Base-by-base conservation (phyloP, 2,888 invertebrate species). In the Volucella bombylans region DNA sequence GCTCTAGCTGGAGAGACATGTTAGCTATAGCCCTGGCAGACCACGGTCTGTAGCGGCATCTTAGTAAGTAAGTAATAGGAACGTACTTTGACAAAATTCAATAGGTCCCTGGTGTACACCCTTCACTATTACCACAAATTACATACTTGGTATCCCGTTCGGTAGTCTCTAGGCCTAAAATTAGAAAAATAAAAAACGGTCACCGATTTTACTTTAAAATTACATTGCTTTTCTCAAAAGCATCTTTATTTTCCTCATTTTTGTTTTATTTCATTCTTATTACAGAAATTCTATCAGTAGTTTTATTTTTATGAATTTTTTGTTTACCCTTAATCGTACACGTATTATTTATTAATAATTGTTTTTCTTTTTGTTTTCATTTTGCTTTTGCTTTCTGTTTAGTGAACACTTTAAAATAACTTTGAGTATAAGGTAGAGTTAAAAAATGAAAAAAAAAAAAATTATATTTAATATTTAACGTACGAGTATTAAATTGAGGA, bases 201-300 rank as follows among this genome's bases (percentile, higher is more conserved):
- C 3, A 1, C 23, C 23, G 0, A 18, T 50, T 79, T 83, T 83
- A 74, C 74, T 80, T 83, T 83, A 83, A 83, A 83, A 83, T 69
- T 74, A 83, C 74, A 83, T 74, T 69, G 74, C 80, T 83, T 83
- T 65, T 49, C 14, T 65, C 45, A 73, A 80, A 83, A 83, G 83
- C 83, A 64, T 65, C 65, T 80, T 83, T 83, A 82, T 79, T 82
- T 73, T 73, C 39, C 57, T 43, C 39, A 50, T 64, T 61, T 49
- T 47, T 47, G 18, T 61, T 50, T 78, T 72, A 38, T 64, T 59
- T 57, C 10, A 67, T 76, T 57, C 72, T 73, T 83, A 79, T 80
- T 74, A 74, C 69, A 83, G 80, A 83, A 80, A 74, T 74, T 69
- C 52, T 80, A 80, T 83, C 79, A 80, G 59, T 83, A 74, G 73